Percentiles rank a stretch among this genome's conserved stretches.
Evolutionary conservation across 2,113 vertebrate genomes (phyloP).

Genomic region (Hippolais icterina): DNA sequence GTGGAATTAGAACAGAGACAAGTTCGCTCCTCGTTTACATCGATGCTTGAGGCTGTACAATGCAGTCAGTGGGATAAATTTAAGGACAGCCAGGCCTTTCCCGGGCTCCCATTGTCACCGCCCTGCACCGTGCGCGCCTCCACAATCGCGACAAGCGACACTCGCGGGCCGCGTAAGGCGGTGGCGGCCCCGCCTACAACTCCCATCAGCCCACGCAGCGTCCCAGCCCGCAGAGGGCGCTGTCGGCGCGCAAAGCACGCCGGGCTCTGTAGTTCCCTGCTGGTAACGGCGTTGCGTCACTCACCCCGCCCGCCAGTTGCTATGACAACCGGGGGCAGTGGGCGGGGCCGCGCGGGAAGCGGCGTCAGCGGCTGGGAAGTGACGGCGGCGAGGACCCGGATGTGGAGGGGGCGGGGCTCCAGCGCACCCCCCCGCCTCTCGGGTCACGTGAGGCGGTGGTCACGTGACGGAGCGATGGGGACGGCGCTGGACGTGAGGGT

Average conservation of each 20-base stretch:
- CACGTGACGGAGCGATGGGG: background rate
- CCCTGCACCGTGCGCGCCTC: background rate
- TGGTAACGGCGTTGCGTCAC: fast-evolving
- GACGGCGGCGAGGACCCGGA: background rate
- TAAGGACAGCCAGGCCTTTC: background rate
- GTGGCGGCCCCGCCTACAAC: background rate
- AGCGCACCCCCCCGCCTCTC: fast-evolving
- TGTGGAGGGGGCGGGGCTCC: background rate
- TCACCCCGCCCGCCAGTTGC: background rate
- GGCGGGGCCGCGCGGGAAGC: background rate
- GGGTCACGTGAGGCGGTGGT: background rate
- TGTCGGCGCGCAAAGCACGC: background rate
- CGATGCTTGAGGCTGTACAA: fast-evolving
- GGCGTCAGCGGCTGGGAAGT: background rate
- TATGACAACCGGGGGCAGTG: background rate
- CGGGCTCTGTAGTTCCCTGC: fast-evolving
- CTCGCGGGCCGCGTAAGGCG: fast-evolving
- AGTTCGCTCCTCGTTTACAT: fast-evolving
- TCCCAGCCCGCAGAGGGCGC: fast-evolving
- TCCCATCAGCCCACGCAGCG: background rate
- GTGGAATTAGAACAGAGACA: background rate
- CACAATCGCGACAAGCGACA: background rate
- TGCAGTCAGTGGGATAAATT: fast-evolving
- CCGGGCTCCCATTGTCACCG: background rate
- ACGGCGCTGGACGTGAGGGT: background rate